These are phyloP conservation scores for Hormiphora californensis DNA, from an alignment of 37 sponge, comb jelly and placozoan genomes.

Conservation along the genomic window DNA sequence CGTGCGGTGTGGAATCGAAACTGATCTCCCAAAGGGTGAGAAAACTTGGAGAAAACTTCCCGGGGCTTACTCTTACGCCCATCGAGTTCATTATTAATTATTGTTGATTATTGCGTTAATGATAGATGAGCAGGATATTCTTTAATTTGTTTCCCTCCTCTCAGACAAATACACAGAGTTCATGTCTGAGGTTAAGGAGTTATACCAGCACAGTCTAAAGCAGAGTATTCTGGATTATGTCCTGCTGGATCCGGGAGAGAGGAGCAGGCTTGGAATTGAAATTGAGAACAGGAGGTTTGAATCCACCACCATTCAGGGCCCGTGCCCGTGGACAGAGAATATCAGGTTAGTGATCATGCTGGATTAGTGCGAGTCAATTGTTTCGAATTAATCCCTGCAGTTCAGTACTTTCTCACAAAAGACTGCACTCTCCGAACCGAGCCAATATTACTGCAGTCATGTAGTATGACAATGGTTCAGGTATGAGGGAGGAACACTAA, in stretches of 20 bases:
- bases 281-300: conserved; percentile 16
- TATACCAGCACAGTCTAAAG: neutral
- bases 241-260: conserved; percentile 19
- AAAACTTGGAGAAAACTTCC: too few relatives aligned
- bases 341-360: neutral
- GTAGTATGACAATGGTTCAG: too few relatives aligned
- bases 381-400: too few relatives aligned
- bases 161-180: neutral
- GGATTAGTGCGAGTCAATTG: too few relatives aligned
- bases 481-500: too few relatives aligned
- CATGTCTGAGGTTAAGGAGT: neutral
- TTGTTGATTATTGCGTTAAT: neutral
- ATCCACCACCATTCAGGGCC: neutral
- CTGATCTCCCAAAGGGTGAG: neutral
- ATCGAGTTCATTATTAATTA: neutral
- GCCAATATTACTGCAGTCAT: too few relatives aligned
- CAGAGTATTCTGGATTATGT: conserved; percentile 28
- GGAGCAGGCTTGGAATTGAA: conserved; percentile 49
- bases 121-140: neutral
- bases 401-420: too few relatives aligned
- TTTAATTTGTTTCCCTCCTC: neutral
- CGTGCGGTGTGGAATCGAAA: neutral
- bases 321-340: neutral
- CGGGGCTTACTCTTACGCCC: too few relatives aligned
- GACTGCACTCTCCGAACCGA: too few relatives aligned